These are phyloP conservation scores for Acropora yongei DNA, from an alignment of 64 coral and sea anemone species.

Conservation along the genomic window DNA sequence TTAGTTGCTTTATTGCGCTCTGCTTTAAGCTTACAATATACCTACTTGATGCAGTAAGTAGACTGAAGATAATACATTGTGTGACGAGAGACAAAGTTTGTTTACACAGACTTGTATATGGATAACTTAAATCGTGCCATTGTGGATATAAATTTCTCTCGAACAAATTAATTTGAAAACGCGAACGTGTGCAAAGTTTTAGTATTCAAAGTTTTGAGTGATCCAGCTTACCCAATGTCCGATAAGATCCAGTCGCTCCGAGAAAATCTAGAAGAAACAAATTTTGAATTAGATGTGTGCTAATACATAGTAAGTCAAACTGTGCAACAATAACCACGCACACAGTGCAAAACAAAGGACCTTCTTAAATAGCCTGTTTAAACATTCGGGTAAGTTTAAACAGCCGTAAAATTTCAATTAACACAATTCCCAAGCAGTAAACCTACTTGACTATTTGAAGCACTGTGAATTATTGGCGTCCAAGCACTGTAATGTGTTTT, in stretches of 20 bases:
- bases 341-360: neutral
- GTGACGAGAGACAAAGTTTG: neutral
- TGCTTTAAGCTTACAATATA: neutral
- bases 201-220: neutral
- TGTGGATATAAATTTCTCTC: no score
- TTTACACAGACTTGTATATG: neutral
- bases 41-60: neutral
- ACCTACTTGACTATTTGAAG: slow-evolving; percentile 56
- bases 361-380: slow-evolving; percentile 44
- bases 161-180: no score
- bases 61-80: neutral
- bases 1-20: no score
- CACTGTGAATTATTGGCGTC: slow-evolving; percentile 60
- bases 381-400: slow-evolving; percentile 13
- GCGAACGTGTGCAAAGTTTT: no score
- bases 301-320: slow-evolving; percentile 1
- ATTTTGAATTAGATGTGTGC: neutral
- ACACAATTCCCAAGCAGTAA: neutral
- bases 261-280: slow-evolving; percentile 50
- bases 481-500: slow-evolving; percentile 67
- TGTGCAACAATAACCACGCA: neutral
- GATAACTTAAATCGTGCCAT: neutral
- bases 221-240: slow-evolving; percentile 61
- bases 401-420: slow-evolving; percentile 44
- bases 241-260: slow-evolving; percentile 61